These are phyloP conservation scores for Pelodiscus sinensis DNA, from an alignment of 2,113 vertebrate genomes.

Conservation along the genomic window DNA sequence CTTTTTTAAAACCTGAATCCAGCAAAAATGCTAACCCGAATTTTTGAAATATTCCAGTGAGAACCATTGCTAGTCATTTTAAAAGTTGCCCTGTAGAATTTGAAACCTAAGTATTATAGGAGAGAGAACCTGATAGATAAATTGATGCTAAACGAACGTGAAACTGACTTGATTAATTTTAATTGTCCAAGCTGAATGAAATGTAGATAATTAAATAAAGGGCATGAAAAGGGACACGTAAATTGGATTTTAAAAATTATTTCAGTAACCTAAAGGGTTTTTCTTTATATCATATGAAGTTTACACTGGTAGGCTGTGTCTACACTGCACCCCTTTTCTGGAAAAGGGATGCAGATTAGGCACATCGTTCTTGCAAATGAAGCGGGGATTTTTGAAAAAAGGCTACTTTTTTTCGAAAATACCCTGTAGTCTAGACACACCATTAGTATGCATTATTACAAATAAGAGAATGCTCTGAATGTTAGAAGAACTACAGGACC, in stretches of 20 bases:
- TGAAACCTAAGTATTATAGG: neutral
- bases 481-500: neutral
- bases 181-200: neutral
- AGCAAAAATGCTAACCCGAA: neutral
- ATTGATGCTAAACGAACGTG: neutral
- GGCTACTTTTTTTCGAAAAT: no score
- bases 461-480: neutral
- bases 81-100: neutral
- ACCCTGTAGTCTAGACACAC: no score
- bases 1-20: neutral
- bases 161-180: neutral
- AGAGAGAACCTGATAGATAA: neutral
- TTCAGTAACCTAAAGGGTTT: neutral
- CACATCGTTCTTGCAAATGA: no score
- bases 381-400: no score
- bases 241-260: neutral
- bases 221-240: neutral
- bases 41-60: neutral
- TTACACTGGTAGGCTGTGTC: neutral
- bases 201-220: neutral
- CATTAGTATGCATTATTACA: rapidly evolving
- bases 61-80: neutral
- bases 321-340: no score
- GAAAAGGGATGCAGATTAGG: no score
- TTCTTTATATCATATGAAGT: neutral